phyloP scores from a whole-genome alignment of 2,888 invertebrate genomes.

The Ormyrus pomaceus region DNA sequence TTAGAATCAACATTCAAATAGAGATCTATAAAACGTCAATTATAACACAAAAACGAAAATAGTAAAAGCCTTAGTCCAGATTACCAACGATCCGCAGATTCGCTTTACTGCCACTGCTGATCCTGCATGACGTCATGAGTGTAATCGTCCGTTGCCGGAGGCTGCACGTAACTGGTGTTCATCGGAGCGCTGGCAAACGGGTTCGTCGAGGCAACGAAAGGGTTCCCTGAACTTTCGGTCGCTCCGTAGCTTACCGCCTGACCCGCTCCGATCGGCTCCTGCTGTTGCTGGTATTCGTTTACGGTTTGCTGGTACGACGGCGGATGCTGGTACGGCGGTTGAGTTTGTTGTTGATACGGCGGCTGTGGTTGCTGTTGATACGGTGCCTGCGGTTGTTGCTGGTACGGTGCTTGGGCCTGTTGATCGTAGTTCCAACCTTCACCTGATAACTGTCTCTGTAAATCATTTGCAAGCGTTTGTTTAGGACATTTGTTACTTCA shows the following conservation, averaged over 20 bases:
- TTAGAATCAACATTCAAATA: too few relatives aligned
- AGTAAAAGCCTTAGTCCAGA: constrained; percentile 39
- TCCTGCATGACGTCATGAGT: constrained; percentile 79
- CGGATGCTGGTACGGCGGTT: constrained; percentile 26
- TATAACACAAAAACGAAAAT: too few relatives aligned
- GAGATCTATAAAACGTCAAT: too few relatives aligned
- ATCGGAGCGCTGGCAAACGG: constrained; percentile 71
- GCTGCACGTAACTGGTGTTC: constrained; percentile 70
- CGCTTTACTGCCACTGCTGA: constrained; percentile 62
- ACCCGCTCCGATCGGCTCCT: constrained; percentile 62
- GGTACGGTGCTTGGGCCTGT: constrained; percentile 55
- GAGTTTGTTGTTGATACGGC: background rate
- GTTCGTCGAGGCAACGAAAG: constrained; percentile 69
- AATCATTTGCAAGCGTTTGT: background rate
- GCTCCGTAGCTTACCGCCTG: constrained; percentile 71
- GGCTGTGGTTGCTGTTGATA: constrained; percentile 44
- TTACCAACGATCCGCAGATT: constrained; percentile 15
- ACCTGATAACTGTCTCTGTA: constrained; percentile 71
- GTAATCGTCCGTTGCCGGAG: constrained; percentile 77
- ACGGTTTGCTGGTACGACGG: constrained; percentile 20
- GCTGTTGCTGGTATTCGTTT: constrained; percentile 59
- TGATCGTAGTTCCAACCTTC: constrained; percentile 59
- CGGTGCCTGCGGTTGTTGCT: constrained; percentile 42
- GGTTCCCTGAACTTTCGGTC: constrained; percentile 66
- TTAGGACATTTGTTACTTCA: too few relatives aligned